phyloP scores from a whole-genome alignment of 2,113 vertebrate genomes.

The Rhineura floridana region DNA sequence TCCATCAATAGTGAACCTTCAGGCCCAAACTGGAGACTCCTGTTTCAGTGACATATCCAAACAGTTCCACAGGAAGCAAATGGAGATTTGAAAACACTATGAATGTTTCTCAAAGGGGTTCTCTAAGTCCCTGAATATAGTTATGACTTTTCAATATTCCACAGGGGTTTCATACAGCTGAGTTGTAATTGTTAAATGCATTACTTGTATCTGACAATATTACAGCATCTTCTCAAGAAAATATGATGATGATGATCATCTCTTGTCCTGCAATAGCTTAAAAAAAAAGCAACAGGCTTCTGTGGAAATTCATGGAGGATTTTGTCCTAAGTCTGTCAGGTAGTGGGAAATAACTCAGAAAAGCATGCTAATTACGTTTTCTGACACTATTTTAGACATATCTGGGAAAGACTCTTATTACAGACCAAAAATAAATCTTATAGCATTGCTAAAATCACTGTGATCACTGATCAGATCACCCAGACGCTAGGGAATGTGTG shows the following conservation, averaged over 20 bases:
- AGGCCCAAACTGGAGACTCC: not conserved
- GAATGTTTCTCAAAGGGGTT: not conserved
- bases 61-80: no score
- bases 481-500: constrained; percentile 6
- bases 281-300: constrained; percentile 14
- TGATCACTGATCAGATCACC: constrained; percentile 25
- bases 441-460: constrained; percentile 19
- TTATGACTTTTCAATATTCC: not conserved
- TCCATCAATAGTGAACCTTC: no score
- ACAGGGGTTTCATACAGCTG: not conserved
- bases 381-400: constrained; percentile 10
- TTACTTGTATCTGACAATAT: not conserved
- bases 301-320: constrained; percentile 3
- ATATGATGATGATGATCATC: fast-evolving
- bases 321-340: constrained; percentile 17
- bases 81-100: not conserved
- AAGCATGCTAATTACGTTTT: constrained; percentile 42
- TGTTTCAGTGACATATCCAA: not conserved
- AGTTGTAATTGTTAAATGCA: not conserved
- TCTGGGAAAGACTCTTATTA: constrained; percentile 19
- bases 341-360: constrained; percentile 24
- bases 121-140: not conserved
- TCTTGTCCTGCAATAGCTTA: not conserved
- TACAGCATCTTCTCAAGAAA: not conserved
- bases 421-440: constrained; percentile 28